phyloP scores from a whole-genome alignment of 2,888 invertebrate species.

The Perithous albicinctus region DNA sequence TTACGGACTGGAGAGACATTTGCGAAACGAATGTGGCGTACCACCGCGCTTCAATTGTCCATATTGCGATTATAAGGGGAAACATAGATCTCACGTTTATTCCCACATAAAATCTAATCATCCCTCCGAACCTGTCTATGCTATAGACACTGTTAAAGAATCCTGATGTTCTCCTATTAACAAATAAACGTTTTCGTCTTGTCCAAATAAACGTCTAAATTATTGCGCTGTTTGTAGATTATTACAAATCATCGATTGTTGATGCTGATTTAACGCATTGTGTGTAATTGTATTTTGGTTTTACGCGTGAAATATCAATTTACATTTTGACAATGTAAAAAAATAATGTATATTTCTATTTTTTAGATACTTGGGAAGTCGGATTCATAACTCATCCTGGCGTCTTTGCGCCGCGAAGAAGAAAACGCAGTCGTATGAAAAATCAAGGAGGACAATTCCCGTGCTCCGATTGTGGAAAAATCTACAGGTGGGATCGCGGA shows the following conservation, averaged over 20 bases:
- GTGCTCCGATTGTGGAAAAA: constrained; percentile 32
- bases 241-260: not conserved
- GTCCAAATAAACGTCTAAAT: not conserved
- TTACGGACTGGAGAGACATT: constrained; percentile 73
- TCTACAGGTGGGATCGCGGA: constrained; percentile 27
- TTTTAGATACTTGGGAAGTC: not conserved
- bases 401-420: not conserved
- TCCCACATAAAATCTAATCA: constrained; percentile 67
- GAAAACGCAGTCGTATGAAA: not conserved
- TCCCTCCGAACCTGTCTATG: constrained; percentile 41
- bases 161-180: not conserved
- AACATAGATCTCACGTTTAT: constrained; percentile 70
- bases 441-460: not conserved
- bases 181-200: not conserved
- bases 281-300: not conserved
- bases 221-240: not conserved
- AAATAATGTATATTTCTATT: not conserved
- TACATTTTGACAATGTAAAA: not conserved
- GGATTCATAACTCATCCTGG: no score
- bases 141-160: constrained; percentile 32
- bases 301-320: not conserved
- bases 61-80: constrained; percentile 67
- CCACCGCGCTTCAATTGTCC: constrained; percentile 70
- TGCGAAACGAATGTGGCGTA: constrained; percentile 75
- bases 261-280: not conserved